Base-by-base conservation (phyloP, 2,888 invertebrate genomes). In the Apoderus coryli region DNA sequence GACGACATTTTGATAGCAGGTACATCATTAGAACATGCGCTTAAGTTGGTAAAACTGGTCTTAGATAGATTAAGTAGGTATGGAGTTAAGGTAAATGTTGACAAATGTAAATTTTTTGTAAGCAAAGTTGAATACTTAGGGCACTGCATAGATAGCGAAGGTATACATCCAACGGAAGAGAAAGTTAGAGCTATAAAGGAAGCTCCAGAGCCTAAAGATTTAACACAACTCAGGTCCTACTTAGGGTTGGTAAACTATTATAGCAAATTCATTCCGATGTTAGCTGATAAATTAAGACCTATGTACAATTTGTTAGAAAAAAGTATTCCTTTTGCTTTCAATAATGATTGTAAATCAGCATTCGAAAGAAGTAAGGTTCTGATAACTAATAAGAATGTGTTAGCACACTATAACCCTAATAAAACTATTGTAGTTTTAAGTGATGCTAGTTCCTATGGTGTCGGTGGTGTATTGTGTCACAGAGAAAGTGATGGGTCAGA, bases 381-480 rank as follows among this genome's bases (percentile, higher is more conserved):
- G 16, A 14, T 41, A 6, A n/a, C 16, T 14, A 7, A 10, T 6
- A 36, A 33, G 32, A 10, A 37, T 27, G 36, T 43, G 11, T 33
- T 42, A 25, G 29, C 41, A 13, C 39, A 43, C 29, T 42, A 34
- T 29, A 40, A 41, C 26, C 35, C 38, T 10, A 30, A 32, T 10
- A 35, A 43, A 27, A 29, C 39, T 16, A 39, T 49, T 23, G 36
- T 43, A 35, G 33, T 50, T 10, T 38, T 43, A 33, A 43, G 45
- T 29, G 48, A 48, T 27, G 46, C 46, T 4, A 43, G 44, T 25
- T 33, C 39, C 19, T 42, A 44, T 28, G 52, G 48, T 5, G 33
- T 50, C 25, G 52, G 49, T 3, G 47, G 42, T 4, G 46, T 49
- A 7, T 27, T 51, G 11, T 27, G 36, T 4, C 50, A 49, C 25